Evolutionary conservation across 2,113 vertebrate genomes (phyloP), one percentile per base, ranked within the genome.

Genomic region (Sinocyclocheilus anophthalmus): DNA sequence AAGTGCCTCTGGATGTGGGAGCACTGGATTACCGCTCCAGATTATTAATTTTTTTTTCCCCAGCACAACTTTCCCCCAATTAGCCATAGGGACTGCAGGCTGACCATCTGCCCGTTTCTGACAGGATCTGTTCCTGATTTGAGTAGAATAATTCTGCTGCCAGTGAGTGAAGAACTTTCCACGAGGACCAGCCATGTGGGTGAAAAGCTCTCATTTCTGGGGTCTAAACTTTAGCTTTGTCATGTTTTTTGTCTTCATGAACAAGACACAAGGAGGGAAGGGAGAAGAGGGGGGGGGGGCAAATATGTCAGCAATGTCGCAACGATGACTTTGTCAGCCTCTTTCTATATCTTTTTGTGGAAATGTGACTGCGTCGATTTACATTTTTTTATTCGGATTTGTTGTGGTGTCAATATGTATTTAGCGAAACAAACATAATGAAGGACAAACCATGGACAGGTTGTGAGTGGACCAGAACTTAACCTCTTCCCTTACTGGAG

Each of bases 1-100:
- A 88, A 90, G 93, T 84, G 92, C 92, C 92, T 92, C 92, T 91
- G 94, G 93, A 95, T 91, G 86, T 91, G 90, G 91, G 55, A 89
- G 92, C 3, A 78, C 91, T 87, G 94, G 93, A 94, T 94, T 94
- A 94, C 87, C 79, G 37, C 91, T 89, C n/a, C 79, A 91, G 91
- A 81, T 75, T 76, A 88, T 88, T 89, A 89, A 85, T 85, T 89
- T 85, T 45, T 26, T 67, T 50, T 90, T 88, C 86, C 81, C 83
- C 67, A 72, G 48, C 81, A 72, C 81, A 48, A 72, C 24, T 77
- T 53, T 70, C 30, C 30, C 30, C 30, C 30, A 87, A 72, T 87
- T 87, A 55, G 75, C 70, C 61, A 39, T 55, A 75, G 80, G 69
- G 61, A 50, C 79, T 42, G 85, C 45, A 7, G 26, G 22, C 76